Conservation (phyloP, 2,797 vertebrate species). For the Merluccius polli region DNA sequence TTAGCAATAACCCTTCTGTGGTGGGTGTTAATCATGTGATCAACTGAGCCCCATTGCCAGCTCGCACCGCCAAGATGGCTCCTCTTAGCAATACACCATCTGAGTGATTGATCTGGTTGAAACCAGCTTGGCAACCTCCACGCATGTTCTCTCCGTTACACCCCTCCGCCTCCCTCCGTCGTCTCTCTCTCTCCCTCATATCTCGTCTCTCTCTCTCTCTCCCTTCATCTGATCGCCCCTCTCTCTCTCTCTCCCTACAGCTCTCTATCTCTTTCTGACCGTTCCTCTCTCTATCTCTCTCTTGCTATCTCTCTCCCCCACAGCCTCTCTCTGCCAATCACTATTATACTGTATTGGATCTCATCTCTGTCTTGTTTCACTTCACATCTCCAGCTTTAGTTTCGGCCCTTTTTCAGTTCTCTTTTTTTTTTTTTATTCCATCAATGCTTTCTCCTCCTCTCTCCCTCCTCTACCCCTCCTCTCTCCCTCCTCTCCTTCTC, state of each 20-base stretch:
- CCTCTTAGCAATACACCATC: slow-evolving; percentile 42
- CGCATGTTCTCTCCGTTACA: slow-evolving; percentile 20
- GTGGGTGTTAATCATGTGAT: slow-evolving; percentile 46
- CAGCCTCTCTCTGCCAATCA: neutral
- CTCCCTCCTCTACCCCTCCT: slow-evolving; percentile 5
- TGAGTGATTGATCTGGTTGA: slow-evolving; percentile 39
- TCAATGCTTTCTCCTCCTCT: no score
- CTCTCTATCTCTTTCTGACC: neutral
- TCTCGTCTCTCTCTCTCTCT: slow-evolving; percentile 19
- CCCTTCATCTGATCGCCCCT: slow-evolving; percentile 15
- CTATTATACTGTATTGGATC: neutral
- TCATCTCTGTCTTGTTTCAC: slow-evolving; percentile 21
- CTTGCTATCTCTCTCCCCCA: slow-evolving; percentile 21
- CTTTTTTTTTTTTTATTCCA: no score
- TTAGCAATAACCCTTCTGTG: slow-evolving; percentile 43
- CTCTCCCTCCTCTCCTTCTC: neutral
- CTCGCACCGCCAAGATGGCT: slow-evolving; percentile 34
- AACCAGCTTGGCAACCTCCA: slow-evolving; percentile 22
- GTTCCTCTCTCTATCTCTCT: slow-evolving; percentile 33
- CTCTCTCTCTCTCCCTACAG: slow-evolving; percentile 2
- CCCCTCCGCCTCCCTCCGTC: neutral
- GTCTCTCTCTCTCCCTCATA: slow-evolving; percentile 33
- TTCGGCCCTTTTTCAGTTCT: no score
- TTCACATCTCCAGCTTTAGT: slow-evolving; percentile 18
- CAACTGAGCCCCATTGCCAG: slow-evolving; percentile 1